Base-by-base conservation (phyloP, 2,797 vertebrate species). In the Thamnophis elegans region DNA sequence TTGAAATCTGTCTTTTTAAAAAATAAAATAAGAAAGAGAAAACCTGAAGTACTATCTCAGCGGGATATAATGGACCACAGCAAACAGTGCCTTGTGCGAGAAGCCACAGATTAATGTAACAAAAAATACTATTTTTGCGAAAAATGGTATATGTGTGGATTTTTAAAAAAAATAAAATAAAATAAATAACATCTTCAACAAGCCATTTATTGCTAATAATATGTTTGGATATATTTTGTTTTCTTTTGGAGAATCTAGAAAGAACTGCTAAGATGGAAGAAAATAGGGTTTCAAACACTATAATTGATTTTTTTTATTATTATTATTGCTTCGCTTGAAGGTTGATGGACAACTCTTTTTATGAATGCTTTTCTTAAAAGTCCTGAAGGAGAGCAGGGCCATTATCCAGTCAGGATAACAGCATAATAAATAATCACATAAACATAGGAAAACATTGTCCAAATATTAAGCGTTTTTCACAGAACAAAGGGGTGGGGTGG, bases 91-190 rank as follows among this genome's bases (percentile, higher is more conserved):
- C 94, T 95, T 94, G 90, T 87, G 94, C 93, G 93, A 95, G 93
- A 96, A 94, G 93, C 95, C 94, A 94, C 92, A 96, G 95, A 96
- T 96, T 96, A 96, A 97, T 95, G 96, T 96, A 96, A 96, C 93
- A 95, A 93, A 95, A 95, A 95, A 95, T 89, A 94, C 95, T 97
- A 93, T 95, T 95, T 96, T 92, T 92, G 89, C 94, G 94, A 96
- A 94, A 92, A 94, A 93, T 89, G 42, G 95, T 93, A 91, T 94
- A 94, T 20, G 90, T 85, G 28, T 85, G 90, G 94, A 92, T 92
- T 94, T 95, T 95, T 1, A 26, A 59, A 47, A 56, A 56, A 32
- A 87, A 92, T 65, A n/a, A 60, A 55, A 55, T 12, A 54, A 53
- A 88, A 90, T 92, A 96, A 95, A 92, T 12, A 86, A 89, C 94